phyloP scores from a whole-genome alignment of 2,113 vertebrate species.

The Heterochromis multidens region DNA sequence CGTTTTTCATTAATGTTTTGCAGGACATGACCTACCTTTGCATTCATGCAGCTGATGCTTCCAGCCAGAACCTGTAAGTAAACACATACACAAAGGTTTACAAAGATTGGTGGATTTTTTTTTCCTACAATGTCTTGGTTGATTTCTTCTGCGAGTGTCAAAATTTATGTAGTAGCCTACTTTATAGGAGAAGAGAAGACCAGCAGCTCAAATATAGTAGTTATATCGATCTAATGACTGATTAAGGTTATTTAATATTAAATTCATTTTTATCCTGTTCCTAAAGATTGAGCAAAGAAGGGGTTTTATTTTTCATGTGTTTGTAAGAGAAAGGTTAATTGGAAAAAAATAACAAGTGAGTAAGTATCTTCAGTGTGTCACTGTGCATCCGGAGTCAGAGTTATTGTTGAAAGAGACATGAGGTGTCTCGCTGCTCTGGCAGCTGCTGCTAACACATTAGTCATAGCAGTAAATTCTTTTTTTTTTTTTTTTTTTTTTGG shows the following conservation, averaged over 20 bases:
- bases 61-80: conserved; percentile 86
- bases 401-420: conserved; percentile 43
- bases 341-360: background rate
- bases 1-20: background rate
- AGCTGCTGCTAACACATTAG: conserved; percentile 14
- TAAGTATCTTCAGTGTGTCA: background rate
- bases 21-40: conserved; percentile 89
- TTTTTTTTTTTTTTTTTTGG: background rate
- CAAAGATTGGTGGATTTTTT: background rate
- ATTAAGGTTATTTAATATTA: background rate
- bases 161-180: background rate
- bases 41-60: conserved; percentile 83
- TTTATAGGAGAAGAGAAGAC: background rate
- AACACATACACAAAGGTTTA: background rate
- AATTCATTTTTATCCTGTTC: background rate
- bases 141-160: background rate
- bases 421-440: conserved; percentile 24
- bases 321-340: background rate
- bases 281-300: background rate
- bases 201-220: background rate
- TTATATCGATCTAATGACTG: background rate
- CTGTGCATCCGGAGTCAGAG: background rate
- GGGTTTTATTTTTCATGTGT: background rate
- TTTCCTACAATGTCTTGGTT: background rate
- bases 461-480: conserved; percentile 13